Evolutionary conservation across 2,797 vertebrate genomes (phyloP).

Genomic region (Anguilla obscura): DNA sequence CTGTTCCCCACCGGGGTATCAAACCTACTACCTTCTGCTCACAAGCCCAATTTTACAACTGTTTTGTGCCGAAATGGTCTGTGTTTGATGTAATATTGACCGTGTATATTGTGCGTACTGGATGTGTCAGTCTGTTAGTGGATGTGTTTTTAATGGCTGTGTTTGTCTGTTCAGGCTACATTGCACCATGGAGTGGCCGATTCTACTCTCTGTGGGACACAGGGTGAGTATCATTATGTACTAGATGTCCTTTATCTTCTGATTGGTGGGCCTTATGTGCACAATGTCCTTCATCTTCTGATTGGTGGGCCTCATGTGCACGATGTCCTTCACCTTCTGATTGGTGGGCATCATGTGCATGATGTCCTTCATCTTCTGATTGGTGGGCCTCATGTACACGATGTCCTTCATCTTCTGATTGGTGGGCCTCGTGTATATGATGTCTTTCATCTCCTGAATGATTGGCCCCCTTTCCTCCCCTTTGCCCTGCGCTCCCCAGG

Average conservation of each 20-base stretch:
- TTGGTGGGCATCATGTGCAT: neutral
- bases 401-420: slow-evolving; percentile 11
- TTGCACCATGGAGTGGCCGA: slow-evolving; percentile 97
- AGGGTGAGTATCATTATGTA: slow-evolving; percentile 79
- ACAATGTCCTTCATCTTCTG: neutral
- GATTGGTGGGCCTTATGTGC: neutral
- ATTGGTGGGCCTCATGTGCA: neutral
- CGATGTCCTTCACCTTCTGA: slow-evolving; percentile 13
- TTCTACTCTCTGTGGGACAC: slow-evolving; percentile 99
- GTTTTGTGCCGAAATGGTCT: neutral
- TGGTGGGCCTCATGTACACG: neutral
- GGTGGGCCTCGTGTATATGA: neutral
- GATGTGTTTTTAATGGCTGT: slow-evolving; percentile 39
- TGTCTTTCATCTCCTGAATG: neutral
- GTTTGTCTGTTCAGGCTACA: slow-evolving; percentile 81
- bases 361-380: neutral
- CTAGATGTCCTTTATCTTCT: slow-evolving; percentile 16
- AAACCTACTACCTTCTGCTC: neutral
- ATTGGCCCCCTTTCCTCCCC: slow-evolving; percentile 15
- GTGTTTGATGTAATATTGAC: neutral
- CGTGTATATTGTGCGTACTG: neutral
- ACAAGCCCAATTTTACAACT: neutral
- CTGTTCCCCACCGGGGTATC: neutral
- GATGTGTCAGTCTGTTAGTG: neutral
- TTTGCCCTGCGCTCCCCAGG: slow-evolving; percentile 63